Percentiles rank a stretch among this genome's conserved stretches.
These are phyloP conservation scores for Drosophila pectinifera DNA, from an alignment of 1,140 invertebrate species.

Conservation along the genomic window DNA sequence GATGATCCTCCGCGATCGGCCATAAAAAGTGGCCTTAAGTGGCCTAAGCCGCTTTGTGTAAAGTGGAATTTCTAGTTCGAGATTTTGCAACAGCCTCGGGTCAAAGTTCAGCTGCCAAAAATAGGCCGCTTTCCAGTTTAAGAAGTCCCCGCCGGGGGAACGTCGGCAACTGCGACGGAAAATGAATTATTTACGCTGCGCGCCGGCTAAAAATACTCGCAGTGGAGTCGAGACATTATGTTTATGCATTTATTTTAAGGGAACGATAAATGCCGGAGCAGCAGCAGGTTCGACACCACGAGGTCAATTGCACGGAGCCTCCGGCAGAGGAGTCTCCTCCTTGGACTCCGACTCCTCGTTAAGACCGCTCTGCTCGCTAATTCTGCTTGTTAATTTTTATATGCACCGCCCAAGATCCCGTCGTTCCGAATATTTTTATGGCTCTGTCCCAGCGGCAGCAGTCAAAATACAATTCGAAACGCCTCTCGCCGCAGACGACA, in stretches of 20 bases:
- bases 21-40: constrained; percentile 81
- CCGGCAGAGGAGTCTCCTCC: constrained; percentile 8
- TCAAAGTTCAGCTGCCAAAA: constrained; percentile 69
- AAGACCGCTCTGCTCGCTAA: constrained; percentile 49
- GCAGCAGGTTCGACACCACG: constrained; percentile 48
- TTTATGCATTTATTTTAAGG: constrained; percentile 42
- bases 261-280: constrained; percentile 24
- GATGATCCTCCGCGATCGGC: constrained; percentile 40
- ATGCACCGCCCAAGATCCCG: constrained; percentile 51
- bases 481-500: constrained; percentile 26
- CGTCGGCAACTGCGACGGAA: constrained; percentile 82
- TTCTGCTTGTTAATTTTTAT: constrained; percentile 56
- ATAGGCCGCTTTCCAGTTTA: constrained; percentile 70
- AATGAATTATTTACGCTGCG: constrained; percentile 80
- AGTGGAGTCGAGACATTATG: constrained; percentile 28
- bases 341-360: constrained; percentile 26
- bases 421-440: constrained; percentile 74
- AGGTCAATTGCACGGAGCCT: constrained; percentile 54
- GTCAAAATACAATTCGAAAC: constrained; percentile 69
- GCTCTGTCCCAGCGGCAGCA: constrained; percentile 42
- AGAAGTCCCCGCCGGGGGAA: constrained; percentile 49
- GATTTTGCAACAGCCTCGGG: constrained; percentile 50
- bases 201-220: constrained; percentile 68
- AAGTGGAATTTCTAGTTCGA: constrained; percentile 78
- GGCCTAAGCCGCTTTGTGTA: constrained; percentile 59